Percentiles rank a stretch among this genome's conserved stretches.
phyloP scores from a whole-genome alignment of 2,888 invertebrate genomes.

The Cephus runcator region DNA sequence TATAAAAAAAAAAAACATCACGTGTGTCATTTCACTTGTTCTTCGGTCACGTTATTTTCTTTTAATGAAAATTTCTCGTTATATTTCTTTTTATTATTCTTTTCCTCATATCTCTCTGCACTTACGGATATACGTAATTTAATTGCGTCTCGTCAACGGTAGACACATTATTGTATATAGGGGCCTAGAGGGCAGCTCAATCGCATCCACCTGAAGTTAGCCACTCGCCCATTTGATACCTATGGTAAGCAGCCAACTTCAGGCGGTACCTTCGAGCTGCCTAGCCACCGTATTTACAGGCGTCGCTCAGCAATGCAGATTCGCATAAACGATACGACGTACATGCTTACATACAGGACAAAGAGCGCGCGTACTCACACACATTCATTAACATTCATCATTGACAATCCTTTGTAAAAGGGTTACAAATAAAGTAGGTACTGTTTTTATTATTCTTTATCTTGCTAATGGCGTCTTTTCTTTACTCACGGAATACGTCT shows the following conservation, averaged over 20 bases:
- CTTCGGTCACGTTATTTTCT: not conserved
- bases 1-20: not conserved
- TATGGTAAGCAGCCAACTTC: not conserved
- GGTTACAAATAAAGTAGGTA: slow-evolving; percentile 48
- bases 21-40: not conserved
- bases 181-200: not conserved
- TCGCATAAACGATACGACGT: not conserved
- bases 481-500: not conserved
- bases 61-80: not conserved
- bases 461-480: not conserved
- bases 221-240: not conserved
- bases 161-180: not conserved
- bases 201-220: not conserved
- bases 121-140: not conserved
- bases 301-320: not conserved
- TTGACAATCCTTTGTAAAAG: slow-evolving; percentile 27
- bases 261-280: not conserved
- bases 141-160: not conserved
- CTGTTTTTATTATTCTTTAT: slow-evolving; percentile 47
- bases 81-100: not conserved
- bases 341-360: not conserved
- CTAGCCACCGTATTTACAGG: not conserved
- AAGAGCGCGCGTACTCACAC: not conserved
- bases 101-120: not conserved
- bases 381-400: not conserved